Base-by-base conservation (phyloP, 2,888 invertebrate genomes). In the Asteroscopus sphinx region DNA sequence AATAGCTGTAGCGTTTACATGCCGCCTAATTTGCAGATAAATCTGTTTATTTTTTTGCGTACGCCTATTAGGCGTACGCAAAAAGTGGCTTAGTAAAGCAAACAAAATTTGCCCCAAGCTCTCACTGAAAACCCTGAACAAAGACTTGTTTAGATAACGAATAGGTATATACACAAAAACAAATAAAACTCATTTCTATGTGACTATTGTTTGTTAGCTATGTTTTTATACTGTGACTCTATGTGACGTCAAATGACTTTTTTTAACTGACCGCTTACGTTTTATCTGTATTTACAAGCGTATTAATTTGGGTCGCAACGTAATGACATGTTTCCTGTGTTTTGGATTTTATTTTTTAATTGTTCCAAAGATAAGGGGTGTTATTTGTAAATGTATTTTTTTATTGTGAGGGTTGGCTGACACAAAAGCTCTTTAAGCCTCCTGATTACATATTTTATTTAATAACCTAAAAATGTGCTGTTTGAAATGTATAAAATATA, bases 141-240 rank as follows among this genome's bases (percentile, higher is more conserved):
- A 84, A 81, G 76, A 76, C 72, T 57, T 76, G 75, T 77, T 83
- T 80, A 81, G 77, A 81, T 81, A 84, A 83, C 77, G 72, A 81
- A 81, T n/a, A n/a, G n/a, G n/a, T n/a, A n/a, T n/a, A n/a, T 81
- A 76, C 72, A 79, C 76, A 82, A 77, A 80, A 81, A 81, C 75
- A 82, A 80, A 81, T 76, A 80, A 79, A 80, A 77, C 69, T 68
- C 67, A 48, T 68, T 79, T 71, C 70, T 71, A 76, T 79, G 74
- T 77, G 52, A 49, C 49, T 67, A 66, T 76, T 77, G 71, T 79
- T 63, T 62, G 60, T 65, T 67, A 33, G 70, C 73, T 51, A 70
- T 76, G 64, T 73, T 59, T 71, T 65, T 61, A 57, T 54, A 44
- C 62, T 61, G 68, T 62, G 67, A 68, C 61, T 70, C 57, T 49